phyloP scores from a whole-genome alignment of 2,888 invertebrate species.

The Cephus spinipes region DNA sequence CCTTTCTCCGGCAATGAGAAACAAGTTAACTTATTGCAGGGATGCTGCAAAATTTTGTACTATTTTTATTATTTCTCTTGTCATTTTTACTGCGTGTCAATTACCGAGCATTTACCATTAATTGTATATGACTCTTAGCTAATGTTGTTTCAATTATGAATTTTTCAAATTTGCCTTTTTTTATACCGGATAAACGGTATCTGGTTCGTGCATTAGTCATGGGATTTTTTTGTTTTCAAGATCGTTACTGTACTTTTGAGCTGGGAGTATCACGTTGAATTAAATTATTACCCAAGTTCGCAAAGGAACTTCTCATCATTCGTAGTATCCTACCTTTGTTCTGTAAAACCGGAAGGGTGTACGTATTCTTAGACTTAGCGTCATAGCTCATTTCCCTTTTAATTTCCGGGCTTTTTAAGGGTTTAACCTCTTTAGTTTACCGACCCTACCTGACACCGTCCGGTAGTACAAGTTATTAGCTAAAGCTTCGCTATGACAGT shows the following conservation, averaged over 20 bases:
- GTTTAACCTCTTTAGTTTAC: slow-evolving; percentile 32
- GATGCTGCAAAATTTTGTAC: background rate
- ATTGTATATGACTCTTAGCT: background rate
- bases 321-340: background rate
- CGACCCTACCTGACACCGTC: background rate
- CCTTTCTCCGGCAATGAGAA: background rate
- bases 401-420: slow-evolving; percentile 43
- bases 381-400: slow-evolving; percentile 45
- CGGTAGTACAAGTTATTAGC: background rate
- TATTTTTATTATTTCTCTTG: background rate
- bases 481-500: background rate
- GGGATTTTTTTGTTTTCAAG: background rate
- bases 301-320: background rate
- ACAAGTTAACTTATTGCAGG: slow-evolving; percentile 16
- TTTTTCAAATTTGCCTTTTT: background rate
- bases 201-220: background rate
- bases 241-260: background rate
- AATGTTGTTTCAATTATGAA: background rate
- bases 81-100: background rate
- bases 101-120: background rate
- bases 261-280: background rate
- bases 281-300: background rate
- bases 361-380: slow-evolving; percentile 4
- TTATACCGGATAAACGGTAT: background rate
- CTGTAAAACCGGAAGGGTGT: background rate